Evolutionary conservation across 2,888 invertebrate genomes (phyloP), one percentile per base, ranked within the genome.

Genomic region (Chesias legatella): DNA sequence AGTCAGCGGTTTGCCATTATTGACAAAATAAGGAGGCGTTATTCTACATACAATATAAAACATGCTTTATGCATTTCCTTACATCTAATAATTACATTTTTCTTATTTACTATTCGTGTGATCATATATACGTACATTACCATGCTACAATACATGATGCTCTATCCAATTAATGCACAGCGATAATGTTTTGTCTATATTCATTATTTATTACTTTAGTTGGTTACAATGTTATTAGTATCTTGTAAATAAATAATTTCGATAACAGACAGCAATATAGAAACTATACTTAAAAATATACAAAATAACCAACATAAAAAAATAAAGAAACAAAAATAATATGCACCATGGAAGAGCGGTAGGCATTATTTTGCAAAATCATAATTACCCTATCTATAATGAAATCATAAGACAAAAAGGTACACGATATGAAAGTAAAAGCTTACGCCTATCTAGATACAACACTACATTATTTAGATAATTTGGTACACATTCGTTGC

Each of bases 401-500:
- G 56, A 49, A 52, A 40, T 36, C 23, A 29, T 36, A 26, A 47
- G 51, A 52, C 43, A 67, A 52, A 63, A 43, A 70, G 63, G 63
- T 66, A 69, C 66, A 67, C 53, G 67, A 63, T 17, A 56, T 50
- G 60, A 72, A 53, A 67, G 60, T 67, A 63, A 67, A 65, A 77
- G 79, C 79, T 80, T 79, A 84, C 58, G 33, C 53, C 79, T 83
- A 84, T 42, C 74, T 82, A 84, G 74, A 70, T 80, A 83, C 72
- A 76, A 75, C 57, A 73, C 71, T 82, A 80, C 68, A 70, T 68
- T 53, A 68, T 73, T 74, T 74, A 75, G 71, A 77, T 70, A 82
- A 79, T 86, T 88, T 88, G 88, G 86, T 86, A 84, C 84, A 80
- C 71, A 79, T 86, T 88, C 86, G 86, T 88, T 88, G 86, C 88